These are phyloP conservation scores for Zaprionus lineosus DNA, from an alignment of 2,888 invertebrate species.

Conservation along the genomic window DNA sequence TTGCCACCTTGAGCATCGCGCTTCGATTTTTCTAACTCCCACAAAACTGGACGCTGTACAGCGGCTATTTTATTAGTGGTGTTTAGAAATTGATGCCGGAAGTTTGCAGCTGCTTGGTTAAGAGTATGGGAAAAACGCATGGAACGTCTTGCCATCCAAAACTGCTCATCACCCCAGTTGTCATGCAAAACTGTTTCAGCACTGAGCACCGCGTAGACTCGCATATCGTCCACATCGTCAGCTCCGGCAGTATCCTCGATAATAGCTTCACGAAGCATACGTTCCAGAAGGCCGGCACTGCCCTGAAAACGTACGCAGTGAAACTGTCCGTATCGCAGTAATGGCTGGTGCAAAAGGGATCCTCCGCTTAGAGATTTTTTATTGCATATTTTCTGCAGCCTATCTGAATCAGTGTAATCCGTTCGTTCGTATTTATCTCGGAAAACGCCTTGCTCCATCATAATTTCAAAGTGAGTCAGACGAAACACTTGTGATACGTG, in stretches of 20 bases:
- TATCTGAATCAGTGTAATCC: conserved; percentile 83
- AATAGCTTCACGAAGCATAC: conserved; percentile 84
- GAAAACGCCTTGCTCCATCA: conserved; percentile 92
- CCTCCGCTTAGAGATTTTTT: conserved; percentile 64
- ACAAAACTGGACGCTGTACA: conserved; percentile 85
- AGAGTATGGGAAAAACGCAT: conserved; percentile 93
- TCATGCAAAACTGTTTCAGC: conserved; percentile 95
- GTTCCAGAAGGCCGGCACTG: conserved; percentile 86
- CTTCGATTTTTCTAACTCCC: conserved; percentile 84
- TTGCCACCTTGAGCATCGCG: conserved; percentile 86
- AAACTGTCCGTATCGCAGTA: conserved; percentile 85
- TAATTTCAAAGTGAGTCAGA: conserved; percentile 92
- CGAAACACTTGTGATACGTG: conserved; percentile 90
- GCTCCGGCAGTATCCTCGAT: conserved; percentile 44
- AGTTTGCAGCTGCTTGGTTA: conserved; percentile 87
- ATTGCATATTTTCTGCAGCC: conserved; percentile 36
- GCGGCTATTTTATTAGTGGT: conserved; percentile 84
- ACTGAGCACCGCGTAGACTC: conserved; percentile 83
- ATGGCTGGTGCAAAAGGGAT: conserved; percentile 91
- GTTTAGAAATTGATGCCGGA: conserved; percentile 85
- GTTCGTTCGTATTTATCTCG: conserved; percentile 91
- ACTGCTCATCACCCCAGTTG: conserved; percentile 90
- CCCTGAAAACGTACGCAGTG: conserved; percentile 93
- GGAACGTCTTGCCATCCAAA: conserved; percentile 94
- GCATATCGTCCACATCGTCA: conserved; percentile 62